phyloP scores from a whole-genome alignment of 1,140 invertebrate genomes.

The Diplogasteroides magnus region DNA sequence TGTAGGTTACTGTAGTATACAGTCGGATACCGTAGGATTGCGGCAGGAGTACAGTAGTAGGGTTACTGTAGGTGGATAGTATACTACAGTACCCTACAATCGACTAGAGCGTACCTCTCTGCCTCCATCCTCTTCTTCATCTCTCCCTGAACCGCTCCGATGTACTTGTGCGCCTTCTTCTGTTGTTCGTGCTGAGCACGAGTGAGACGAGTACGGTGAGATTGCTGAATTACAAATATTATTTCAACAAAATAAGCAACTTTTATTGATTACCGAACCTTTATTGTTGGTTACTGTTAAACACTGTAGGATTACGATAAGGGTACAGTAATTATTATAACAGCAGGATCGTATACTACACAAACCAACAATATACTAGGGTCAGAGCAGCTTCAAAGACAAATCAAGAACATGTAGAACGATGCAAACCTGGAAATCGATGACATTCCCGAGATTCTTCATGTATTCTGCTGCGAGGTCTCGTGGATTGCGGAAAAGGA shows the following conservation, averaged over 20 bases:
- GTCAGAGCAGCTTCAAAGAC: no score
- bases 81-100: no score
- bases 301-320: no score
- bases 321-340: no score
- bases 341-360: no score
- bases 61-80: no score
- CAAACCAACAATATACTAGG: no score
- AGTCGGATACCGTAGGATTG: no score
- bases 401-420: not conserved
- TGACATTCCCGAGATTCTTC: not conserved
- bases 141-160: not conserved
- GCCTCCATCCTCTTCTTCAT: not conserved
- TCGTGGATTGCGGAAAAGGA: not conserved
- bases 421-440: not conserved
- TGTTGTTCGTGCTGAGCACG: not conserved
- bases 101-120: not conserved
- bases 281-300: not conserved
- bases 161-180: not conserved
- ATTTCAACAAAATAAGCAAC: no score
- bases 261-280: not conserved
- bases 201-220: not conserved
- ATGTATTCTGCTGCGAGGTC: not conserved
- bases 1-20: no score
- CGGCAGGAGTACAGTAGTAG: no score
- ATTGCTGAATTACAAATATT: no score